Percentiles rank a stretch among this genome's conserved stretches.
phyloP scores from a whole-genome alignment of 1,140 invertebrate genomes.

The Ericerus pela region DNA sequence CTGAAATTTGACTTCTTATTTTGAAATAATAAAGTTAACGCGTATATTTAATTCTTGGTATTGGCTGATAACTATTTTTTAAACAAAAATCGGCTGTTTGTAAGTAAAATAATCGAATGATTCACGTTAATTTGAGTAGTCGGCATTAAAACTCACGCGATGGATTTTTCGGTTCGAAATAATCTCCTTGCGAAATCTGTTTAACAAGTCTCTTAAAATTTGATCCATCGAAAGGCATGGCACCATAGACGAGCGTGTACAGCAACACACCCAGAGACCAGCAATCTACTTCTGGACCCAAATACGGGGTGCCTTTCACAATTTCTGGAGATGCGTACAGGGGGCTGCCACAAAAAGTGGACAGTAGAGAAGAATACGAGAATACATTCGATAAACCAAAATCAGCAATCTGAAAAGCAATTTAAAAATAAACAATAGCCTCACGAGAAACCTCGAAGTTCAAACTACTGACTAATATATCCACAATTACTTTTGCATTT shows the following conservation, averaged over 20 bases:
- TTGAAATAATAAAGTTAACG: no score
- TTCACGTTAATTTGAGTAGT: no score
- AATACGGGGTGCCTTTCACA: slow-evolving; percentile 92
- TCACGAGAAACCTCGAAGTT: not conserved
- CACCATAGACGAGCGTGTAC: slow-evolving; percentile 95
- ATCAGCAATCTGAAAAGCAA: slow-evolving; percentile 71
- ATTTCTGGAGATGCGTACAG: slow-evolving; percentile 98
- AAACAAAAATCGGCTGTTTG: no score
- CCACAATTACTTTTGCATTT: slow-evolving; percentile 71
- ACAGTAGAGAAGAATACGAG: slow-evolving; percentile 69
- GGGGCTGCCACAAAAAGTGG: slow-evolving; percentile 95
- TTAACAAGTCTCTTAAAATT: slow-evolving; percentile 93
- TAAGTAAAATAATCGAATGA: no score
- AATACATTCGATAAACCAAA: slow-evolving; percentile 98
- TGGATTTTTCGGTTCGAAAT: slow-evolving; percentile 88
- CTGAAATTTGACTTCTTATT: no score
- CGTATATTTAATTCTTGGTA: no score
- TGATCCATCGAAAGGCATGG: slow-evolving; percentile 98
- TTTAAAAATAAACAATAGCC: not conserved
- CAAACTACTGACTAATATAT: slow-evolving; percentile 12
- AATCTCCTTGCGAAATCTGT: slow-evolving; percentile 93
- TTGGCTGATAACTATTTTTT: no score
- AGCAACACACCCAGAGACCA: slow-evolving; percentile 85
- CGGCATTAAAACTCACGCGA: slow-evolving; percentile 38
- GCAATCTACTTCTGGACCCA: slow-evolving; percentile 73